Base-by-base conservation (phyloP, 1,140 invertebrate species). In the Eumeta japonica region DNA sequence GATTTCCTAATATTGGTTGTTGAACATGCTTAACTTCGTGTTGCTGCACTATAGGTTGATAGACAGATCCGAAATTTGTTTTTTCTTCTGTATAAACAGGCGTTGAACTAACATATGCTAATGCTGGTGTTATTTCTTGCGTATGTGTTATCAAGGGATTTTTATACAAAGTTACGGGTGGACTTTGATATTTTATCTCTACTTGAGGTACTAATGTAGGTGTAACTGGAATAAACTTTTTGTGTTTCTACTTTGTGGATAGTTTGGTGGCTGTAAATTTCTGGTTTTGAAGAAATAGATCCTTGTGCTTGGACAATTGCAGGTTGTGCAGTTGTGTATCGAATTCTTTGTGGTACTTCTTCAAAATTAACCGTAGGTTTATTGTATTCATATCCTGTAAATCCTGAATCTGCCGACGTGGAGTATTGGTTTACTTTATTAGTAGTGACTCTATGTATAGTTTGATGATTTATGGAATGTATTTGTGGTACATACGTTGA, bases 131-230 rank as follows among this genome's bases (percentile, higher is more conserved):
- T 9, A 57, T 50, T 39, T 58, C 71, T 44, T 66, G 49, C 1
- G 56, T 58, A 31, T 70, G 70, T 41, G 64, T 58, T 4, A 73
- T 24, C 7, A 75, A 43, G 10, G 72, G 72, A 45, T 75, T 76
- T 42, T 74, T 51, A 37, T 73, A 71, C 20, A 59, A 35, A 27
- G 66, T 55, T 11, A 71, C 60, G 18, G 61, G 42, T n/a, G 67
- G 51, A 37, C 64, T 41, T 40, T 66, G 50, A 34, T 64, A 59
- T 16, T 45, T 37, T 12, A 59, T 30, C 18, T 67, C 48, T 19
- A 64, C 42, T 31, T 48, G 32, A 14, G 73, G 54, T 11, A 45
- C 39, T 16, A 55, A 38, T n/a, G 73, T 74, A n/a, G 67, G 58
- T 14, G 63, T 62, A 11, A 64, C 52, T 15, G 53, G 48, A 10